Conservation (phyloP, 2,113 vertebrate genomes). For the Willisornis vidua region DNA sequence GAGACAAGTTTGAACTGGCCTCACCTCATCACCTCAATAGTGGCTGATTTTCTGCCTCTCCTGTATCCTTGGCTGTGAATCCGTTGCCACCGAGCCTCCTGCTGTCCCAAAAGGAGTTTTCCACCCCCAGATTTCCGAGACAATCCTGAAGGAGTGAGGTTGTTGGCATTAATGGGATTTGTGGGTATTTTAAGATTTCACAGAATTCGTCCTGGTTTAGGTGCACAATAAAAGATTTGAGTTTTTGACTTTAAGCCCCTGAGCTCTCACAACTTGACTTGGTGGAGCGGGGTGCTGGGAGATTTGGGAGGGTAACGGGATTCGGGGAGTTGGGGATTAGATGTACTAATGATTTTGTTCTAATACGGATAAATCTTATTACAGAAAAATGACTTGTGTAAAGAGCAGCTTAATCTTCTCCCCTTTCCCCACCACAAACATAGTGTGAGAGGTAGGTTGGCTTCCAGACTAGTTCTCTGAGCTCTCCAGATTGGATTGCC, state of each 20-base stretch:
- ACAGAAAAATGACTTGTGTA: neutral
- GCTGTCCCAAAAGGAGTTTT: neutral
- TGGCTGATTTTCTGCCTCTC: conserved; percentile 84
- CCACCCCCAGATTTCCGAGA: neutral
- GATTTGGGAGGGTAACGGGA: neutral
- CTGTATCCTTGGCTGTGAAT: conserved; percentile 87
- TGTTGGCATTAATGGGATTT: neutral
- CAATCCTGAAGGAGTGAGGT: neutral
- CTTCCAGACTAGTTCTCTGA: neutral
- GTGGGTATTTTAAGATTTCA: neutral
- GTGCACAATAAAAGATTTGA: neutral
- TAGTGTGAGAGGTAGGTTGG: accelerated
- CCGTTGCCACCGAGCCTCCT: neutral
- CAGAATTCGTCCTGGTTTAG: neutral
- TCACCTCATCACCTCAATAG: conserved; percentile 81
- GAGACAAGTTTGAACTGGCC: conserved; percentile 82
- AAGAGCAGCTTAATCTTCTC: conserved; percentile 12
- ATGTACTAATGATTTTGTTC: neutral
- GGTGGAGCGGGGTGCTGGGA: neutral
- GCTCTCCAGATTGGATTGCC: neutral
- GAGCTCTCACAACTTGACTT: neutral
- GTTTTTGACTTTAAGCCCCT: neutral
- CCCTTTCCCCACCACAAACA: neutral
- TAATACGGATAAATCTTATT: conserved; percentile 24
- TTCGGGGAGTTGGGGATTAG: neutral